Conservation (phyloP, 2,113 vertebrate genomes). For the Burhinus oedicnemus region DNA sequence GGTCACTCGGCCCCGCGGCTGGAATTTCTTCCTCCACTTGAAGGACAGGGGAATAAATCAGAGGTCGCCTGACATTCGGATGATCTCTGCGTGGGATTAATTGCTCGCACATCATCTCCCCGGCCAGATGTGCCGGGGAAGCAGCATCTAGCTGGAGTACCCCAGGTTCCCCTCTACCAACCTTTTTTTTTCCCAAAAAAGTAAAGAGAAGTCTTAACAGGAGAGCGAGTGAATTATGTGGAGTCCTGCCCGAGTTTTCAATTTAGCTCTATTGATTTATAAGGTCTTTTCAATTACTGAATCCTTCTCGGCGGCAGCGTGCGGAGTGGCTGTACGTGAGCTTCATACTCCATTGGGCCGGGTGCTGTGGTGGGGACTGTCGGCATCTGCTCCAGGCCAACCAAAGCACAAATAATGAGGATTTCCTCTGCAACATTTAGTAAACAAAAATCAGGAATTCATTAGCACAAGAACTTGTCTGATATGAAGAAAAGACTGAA, state of each 20-base stretch:
- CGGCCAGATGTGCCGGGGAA: rapidly evolving
- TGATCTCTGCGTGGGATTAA: background rate
- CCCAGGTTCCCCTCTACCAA: background rate
- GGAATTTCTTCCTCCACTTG: background rate
- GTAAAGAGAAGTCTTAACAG: background rate
- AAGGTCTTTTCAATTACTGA: conserved; percentile 67
- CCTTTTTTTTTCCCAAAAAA: background rate
- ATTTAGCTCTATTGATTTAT: conserved; percentile 73
- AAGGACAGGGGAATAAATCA: background rate
- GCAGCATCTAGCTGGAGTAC: background rate
- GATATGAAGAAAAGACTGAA: background rate
- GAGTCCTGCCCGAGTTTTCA: conserved; percentile 53
- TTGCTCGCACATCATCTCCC: background rate
- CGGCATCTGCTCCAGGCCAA: background rate
- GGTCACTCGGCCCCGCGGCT: rapidly evolving
- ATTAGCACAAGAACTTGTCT: conserved; percentile 15
- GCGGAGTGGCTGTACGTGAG: conserved; percentile 30
- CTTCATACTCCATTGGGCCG: conserved; percentile 14
- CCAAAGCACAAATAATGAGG: conserved; percentile 29
- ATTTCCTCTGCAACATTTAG: conserved; percentile 36
- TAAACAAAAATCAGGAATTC: conserved; percentile 63
- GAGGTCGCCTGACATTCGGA: background rate
- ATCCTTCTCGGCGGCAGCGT: conserved; percentile 44
- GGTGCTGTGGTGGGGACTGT: conserved; percentile 11
- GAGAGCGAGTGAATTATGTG: conserved; percentile 15